These are phyloP conservation scores for Champsocephalus gunnari DNA, from an alignment of 2,797 vertebrate genomes.

Conservation along the genomic window DNA sequence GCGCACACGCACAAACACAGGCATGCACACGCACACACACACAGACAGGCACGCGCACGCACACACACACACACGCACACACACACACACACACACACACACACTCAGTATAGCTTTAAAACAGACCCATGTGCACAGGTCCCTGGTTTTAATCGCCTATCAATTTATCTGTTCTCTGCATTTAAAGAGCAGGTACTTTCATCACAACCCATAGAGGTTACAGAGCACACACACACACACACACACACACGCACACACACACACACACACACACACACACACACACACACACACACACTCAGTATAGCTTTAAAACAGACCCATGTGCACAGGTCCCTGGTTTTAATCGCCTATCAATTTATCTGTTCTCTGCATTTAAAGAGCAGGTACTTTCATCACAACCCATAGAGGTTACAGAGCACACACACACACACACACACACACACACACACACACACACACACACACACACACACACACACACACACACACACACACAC, in stretches of 20 bases:
- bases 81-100: neutral
- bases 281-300: constrained; percentile 30
- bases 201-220: constrained; percentile 52
- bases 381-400: constrained; percentile 55
- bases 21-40: neutral
- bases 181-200: constrained; percentile 66
- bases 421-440: neutral
- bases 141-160: constrained; percentile 48
- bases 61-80: neutral
- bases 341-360: constrained; percentile 58
- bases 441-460: no score
- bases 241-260: no score
- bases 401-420: constrained; percentile 50
- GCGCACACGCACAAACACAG: neutral
- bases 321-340: constrained; percentile 42
- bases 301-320: constrained; percentile 35
- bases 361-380: constrained; percentile 70
- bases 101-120: constrained; percentile 20
- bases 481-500: neutral
- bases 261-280: neutral
- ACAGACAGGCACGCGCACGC: no score
- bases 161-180: constrained; percentile 66
- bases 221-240: constrained; percentile 3
- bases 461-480: neutral
- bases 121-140: constrained; percentile 48